phyloP scores from a whole-genome alignment of 30 jellyfish, hydroid and myxozoan species.

The Chrysaora quinquecirrha region DNA sequence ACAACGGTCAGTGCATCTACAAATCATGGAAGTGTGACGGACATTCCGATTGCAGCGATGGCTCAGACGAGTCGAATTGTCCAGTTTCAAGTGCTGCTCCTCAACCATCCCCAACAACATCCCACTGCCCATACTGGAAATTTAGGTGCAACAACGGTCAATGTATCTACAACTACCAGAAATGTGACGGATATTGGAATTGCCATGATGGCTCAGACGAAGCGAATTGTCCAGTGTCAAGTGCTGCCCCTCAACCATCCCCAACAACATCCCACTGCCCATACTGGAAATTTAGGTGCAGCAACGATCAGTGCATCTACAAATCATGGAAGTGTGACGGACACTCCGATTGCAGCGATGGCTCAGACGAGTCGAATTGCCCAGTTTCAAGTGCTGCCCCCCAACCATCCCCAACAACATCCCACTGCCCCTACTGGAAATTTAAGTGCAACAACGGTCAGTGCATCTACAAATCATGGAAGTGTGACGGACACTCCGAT shows the following conservation, averaged over 20 bases:
- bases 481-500: background rate
- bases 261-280: background rate
- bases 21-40: constrained; percentile 4
- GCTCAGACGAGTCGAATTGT: constrained; percentile 27
- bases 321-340: background rate
- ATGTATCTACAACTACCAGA: constrained; percentile 10
- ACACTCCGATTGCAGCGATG: background rate
- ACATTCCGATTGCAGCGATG: constrained; percentile 10
- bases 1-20: background rate
- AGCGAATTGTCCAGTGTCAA: background rate
- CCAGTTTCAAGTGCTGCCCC: constrained; percentile 20
- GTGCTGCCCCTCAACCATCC: background rate
- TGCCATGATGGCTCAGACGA: constrained; percentile 3
- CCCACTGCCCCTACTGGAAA: constrained; percentile 10
- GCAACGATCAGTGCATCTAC: background rate
- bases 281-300: background rate
- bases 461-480: background rate
- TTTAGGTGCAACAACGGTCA: constrained; percentile 15
- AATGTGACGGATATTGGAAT: background rate
- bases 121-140: constrained; percentile 32
- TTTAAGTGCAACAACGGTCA: background rate
- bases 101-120: background rate
- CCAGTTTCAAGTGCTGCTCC: background rate
- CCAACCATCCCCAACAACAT: constrained; percentile 8
- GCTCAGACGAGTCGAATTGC: constrained; percentile 4